A percentile compares a stretch with the other conserved stretches of the same genome.
These are phyloP conservation scores for Okapia johnstoni DNA, from an alignment of 2,113 vertebrate genomes.

Conservation along the genomic window DNA sequence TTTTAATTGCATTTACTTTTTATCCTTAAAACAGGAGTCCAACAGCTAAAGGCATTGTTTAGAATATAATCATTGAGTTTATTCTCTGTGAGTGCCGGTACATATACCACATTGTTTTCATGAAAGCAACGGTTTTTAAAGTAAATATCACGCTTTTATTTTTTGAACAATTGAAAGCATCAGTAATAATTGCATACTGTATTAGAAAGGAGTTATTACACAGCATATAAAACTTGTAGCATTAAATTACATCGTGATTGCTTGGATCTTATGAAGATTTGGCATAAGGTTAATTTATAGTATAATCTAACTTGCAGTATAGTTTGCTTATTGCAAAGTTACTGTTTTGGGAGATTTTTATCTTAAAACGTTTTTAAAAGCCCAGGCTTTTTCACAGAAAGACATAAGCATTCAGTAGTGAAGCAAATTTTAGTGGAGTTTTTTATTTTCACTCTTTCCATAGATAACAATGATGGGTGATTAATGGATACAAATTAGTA, in stretches of 20 bases:
- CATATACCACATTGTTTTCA: background rate
- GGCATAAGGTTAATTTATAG: background rate
- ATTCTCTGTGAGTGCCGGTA: background rate
- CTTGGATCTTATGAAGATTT: constrained; percentile 21
- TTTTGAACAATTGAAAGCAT: background rate
- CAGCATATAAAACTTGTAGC: background rate
- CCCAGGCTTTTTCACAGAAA: background rate
- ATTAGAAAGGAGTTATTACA: background rate
- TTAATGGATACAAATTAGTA: background rate
- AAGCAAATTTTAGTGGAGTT: background rate
- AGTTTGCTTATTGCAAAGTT: constrained; percentile 30
- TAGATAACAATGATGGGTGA: background rate
- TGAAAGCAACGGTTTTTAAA: background rate
- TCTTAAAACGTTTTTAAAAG: background rate
- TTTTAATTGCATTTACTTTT: constrained; percentile 33
- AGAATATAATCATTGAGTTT: background rate
- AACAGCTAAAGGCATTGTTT: background rate
- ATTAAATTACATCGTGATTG: background rate
- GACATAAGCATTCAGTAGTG: background rate
- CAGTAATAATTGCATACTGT: background rate
- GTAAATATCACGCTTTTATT: background rate
- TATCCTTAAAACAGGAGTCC: constrained; percentile 58
- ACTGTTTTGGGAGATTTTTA: background rate
- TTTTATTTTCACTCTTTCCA: constrained; percentile 17
- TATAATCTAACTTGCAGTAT: background rate